Evolutionary conservation across 2,888 invertebrate genomes (phyloP).

Genomic region (Meteorus colon): DNA sequence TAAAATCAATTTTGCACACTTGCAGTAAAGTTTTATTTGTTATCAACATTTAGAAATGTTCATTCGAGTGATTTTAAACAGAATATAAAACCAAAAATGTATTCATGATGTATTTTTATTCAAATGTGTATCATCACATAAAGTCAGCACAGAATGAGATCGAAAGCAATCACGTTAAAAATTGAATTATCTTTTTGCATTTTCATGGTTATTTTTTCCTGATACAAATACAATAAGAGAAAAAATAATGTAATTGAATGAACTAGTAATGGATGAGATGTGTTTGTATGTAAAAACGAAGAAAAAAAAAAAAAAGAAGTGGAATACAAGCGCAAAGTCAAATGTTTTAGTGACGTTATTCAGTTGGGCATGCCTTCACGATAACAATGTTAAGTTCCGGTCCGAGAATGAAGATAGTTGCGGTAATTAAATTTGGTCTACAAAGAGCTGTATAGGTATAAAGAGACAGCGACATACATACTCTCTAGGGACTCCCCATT

Average conservation of each 20-base stretch:
- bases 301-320: conserved; percentile 23
- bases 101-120: no score
- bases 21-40: neutral
- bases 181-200: no score
- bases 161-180: no score
- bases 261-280: neutral
- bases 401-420: conserved; percentile 59
- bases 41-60: neutral
- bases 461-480: neutral
- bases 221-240: neutral
- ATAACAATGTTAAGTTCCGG: conserved; percentile 65
- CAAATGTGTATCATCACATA: no score
- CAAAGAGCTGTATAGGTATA: conserved; percentile 62
- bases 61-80: no score
- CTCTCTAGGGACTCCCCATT: conserved; percentile 32
- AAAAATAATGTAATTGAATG: neutral
- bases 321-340: conserved; percentile 39
- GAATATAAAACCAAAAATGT: no score
- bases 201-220: neutral
- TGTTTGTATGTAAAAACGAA: neutral
- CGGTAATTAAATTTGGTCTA: conserved; percentile 68
- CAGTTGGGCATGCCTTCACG: conserved; percentile 66
- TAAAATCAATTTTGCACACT: neutral
- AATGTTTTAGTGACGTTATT: conserved; percentile 55
- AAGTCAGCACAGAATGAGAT: no score